A percentile compares a stretch with the other conserved stretches of the same genome.
Evolutionary conservation across 2,113 vertebrate species (phyloP).

Genomic region (Pantherophis guttatus): DNA sequence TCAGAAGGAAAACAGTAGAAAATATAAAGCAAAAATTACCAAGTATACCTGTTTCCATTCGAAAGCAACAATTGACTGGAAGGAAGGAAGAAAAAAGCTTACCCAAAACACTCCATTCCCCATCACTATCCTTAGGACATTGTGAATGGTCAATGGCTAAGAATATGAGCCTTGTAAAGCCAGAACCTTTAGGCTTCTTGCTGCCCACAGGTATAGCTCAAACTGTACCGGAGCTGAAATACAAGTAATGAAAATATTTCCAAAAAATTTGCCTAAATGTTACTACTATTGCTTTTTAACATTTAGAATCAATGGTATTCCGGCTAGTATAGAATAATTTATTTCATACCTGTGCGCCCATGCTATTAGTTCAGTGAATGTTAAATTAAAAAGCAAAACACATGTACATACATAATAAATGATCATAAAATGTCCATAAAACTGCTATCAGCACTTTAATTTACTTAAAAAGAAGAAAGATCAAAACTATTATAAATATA

Average conservation of each 20-base stretch:
- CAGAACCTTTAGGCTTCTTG: slow-evolving; percentile 9
- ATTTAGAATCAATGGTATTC: neutral
- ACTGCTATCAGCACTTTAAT: neutral
- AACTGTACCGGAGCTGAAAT: slow-evolving; percentile 1
- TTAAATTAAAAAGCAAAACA: neutral
- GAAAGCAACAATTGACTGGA: neutral
- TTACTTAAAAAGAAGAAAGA: neutral
- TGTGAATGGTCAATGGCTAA: neutral
- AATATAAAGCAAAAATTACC: neutral
- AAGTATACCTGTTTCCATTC: neutral
- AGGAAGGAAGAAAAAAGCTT: neutral
- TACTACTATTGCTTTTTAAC: neutral
- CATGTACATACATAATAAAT: neutral
- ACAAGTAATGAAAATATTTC: neutral
- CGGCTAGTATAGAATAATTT: too few species aligned
- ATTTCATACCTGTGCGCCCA: neutral
- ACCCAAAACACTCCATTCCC: neutral
- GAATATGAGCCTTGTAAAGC: neutral
- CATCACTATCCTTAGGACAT: neutral
- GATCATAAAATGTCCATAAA: neutral
- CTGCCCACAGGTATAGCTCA: neutral
- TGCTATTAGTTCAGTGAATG: neutral
- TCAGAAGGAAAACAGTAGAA: neutral
- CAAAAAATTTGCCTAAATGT: neutral
- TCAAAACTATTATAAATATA: neutral